A percentile compares a stretch with the other conserved stretches of the same genome.
Evolutionary conservation across 2,888 invertebrate genomes (phyloP).

Genomic region (Sepiola atlantica): DNA sequence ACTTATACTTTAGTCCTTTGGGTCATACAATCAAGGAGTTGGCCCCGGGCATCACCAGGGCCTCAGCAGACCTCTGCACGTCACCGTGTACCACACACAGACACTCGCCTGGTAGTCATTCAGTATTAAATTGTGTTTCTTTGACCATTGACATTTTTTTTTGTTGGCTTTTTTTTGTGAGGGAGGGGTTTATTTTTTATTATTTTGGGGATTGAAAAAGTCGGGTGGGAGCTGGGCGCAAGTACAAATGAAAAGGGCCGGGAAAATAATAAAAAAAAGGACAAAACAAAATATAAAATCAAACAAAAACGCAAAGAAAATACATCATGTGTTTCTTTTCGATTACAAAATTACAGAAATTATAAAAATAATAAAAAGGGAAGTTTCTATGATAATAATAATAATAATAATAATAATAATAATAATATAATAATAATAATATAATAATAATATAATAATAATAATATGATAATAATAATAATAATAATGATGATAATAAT

Average conservation of each 20-base stretch:
- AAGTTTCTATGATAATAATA: background rate
- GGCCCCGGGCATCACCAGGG: too few relatives aligned
- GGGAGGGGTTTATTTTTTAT: too few relatives aligned
- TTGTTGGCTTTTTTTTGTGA: too few relatives aligned
- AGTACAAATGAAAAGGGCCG: background rate
- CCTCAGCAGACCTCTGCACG: too few relatives aligned
- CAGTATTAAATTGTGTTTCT: background rate
- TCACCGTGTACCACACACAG: background rate
- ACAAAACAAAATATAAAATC: background rate
- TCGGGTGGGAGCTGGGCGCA: background rate
- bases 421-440: background rate
- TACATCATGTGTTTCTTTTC: too few relatives aligned
- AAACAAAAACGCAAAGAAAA: background rate
- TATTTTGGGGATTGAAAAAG: background rate
- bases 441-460: too few relatives aligned
- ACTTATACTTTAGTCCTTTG: too few relatives aligned
- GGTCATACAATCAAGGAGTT: too few relatives aligned
- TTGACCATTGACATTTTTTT: background rate
- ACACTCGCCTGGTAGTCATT: conserved; percentile 2
- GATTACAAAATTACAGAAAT: too few relatives aligned
- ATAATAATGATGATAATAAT: too few relatives aligned
- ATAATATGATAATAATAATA: too few relatives aligned
- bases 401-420: background rate
- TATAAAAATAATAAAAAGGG: too few relatives aligned
- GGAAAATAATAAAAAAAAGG: background rate